Evolutionary conservation across 2,113 vertebrate genomes (phyloP).

Genomic region (Chloroceryle aenea): DNA sequence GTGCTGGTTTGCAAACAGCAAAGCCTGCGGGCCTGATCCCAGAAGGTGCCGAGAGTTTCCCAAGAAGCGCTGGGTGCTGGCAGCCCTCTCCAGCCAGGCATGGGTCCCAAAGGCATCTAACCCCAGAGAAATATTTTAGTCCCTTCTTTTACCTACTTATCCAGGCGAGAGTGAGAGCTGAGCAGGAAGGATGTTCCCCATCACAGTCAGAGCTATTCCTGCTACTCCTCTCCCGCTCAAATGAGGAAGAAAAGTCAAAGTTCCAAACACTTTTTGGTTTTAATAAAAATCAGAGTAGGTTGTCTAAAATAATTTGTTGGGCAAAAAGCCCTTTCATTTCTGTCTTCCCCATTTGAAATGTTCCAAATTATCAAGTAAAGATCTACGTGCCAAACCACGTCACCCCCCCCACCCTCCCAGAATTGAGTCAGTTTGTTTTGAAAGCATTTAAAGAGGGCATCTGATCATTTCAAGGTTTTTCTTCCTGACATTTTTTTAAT

Average conservation of each 20-base stretch:
- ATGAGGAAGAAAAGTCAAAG: not conserved
- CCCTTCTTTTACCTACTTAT: not conserved
- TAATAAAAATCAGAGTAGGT: not conserved
- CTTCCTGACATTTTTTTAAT: not conserved
- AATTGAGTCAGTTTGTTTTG: not conserved
- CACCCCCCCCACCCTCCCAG: not conserved
- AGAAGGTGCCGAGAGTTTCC: not conserved
- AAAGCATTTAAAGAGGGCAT: not conserved
- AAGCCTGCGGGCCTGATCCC: not conserved
- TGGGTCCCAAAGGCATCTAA: not conserved
- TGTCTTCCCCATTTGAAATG: not conserved
- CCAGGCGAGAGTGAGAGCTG: not conserved
- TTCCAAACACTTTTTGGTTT: not conserved
- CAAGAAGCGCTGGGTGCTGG: accelerated
- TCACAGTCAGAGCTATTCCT: not conserved
- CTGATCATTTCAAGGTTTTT: not conserved
- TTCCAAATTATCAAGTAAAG: not conserved
- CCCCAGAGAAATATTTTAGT: not conserved
- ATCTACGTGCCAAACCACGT: not conserved
- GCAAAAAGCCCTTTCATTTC: not conserved
- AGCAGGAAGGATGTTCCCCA: not conserved
- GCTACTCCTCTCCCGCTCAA: not conserved
- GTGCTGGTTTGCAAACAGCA: not conserved
- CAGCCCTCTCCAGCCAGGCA: not conserved
- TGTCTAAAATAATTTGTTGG: not conserved